These are phyloP conservation scores for Stenodema calcarata DNA, from an alignment of 2,888 invertebrate species.

Conservation along the genomic window DNA sequence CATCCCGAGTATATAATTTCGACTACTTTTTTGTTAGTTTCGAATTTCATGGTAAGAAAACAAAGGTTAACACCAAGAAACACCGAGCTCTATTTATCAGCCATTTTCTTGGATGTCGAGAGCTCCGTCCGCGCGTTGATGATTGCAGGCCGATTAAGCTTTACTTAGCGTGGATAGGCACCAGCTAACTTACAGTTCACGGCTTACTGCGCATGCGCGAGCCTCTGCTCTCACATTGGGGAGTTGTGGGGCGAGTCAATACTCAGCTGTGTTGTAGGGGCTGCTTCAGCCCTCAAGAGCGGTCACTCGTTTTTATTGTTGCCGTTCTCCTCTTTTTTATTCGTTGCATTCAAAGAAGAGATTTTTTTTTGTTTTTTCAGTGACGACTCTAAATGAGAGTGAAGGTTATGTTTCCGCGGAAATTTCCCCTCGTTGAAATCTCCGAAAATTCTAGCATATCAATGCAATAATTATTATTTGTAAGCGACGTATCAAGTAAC, in stretches of 20 bases:
- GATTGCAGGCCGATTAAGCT: constrained; percentile 15
- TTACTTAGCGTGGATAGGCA: constrained; percentile 1
- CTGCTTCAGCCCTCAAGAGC: constrained; percentile 23
- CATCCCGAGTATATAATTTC: no score
- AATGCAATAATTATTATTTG: no score
- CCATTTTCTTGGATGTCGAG: background rate
- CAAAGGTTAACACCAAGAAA: no score
- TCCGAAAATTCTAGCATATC: no score
- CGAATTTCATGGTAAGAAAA: no score
- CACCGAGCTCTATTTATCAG: background rate
- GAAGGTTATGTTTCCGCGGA: background rate
- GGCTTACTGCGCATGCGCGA: background rate
- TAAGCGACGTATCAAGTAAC: no score
- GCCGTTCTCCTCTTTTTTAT: background rate
- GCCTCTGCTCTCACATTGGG: background rate
- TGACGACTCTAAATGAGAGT: background rate
- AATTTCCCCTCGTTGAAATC: background rate
- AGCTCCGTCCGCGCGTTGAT: background rate
- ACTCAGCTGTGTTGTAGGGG: constrained; percentile 27
- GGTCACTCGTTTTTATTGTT: constrained; percentile 22
- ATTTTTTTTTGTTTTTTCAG: no score
- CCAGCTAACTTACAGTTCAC: background rate
- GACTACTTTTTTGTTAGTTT: no score
- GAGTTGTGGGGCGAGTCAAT: constrained; percentile 15
- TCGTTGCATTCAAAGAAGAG: background rate